Base-by-base conservation (phyloP, 2,113 vertebrate genomes). In the Isichthys henryi region DNA sequence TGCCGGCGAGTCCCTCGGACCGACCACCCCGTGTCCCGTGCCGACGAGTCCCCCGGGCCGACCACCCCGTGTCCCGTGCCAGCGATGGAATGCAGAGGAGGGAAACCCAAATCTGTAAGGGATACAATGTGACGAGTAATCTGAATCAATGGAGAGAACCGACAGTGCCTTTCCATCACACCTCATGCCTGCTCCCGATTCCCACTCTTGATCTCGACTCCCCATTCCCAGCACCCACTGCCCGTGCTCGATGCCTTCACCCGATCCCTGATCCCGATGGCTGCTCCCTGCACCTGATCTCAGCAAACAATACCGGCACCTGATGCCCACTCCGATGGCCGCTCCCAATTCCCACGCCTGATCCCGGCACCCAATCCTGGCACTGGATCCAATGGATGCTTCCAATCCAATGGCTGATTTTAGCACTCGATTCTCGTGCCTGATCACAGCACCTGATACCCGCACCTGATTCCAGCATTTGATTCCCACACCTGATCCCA, bases 51-150 rank as follows among this genome's bases (percentile, higher is more conserved):
- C 46, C 46, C 46, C 1, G 48, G 9, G 49, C 1, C 66, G 10
- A 31, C 10, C 21, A 7, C 58, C 11, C 15, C 3, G 23, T n/a
- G 17, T 49, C 48, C 48, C 21, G 52, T 19, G 19, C 6, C 52
- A 56, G 43, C 19, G 2, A 43, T 17, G 43, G 23, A 83, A 46
- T 39, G 3, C 85, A 66, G 15, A 82, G 52, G 90, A 74, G 87
- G 49, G 45, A 27, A 92, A 90, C 92, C 91, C 87, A 88, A 92
- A 93, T 92, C 91, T 50, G 91, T 92, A 88, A 93, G 92, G 90
- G 91, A 93, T 92, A 92, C 91, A 91, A 91, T 88, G 88, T 91
- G 91, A 93, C 92, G 46, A n/a, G 88, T 92, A 92, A 93, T 92
- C 92, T 93, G 91, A 93, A 93, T 93, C 90, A 92, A 93, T 93